These are phyloP conservation scores for Regulus satrapa DNA, from an alignment of 2,113 vertebrate species.

Conservation along the genomic window DNA sequence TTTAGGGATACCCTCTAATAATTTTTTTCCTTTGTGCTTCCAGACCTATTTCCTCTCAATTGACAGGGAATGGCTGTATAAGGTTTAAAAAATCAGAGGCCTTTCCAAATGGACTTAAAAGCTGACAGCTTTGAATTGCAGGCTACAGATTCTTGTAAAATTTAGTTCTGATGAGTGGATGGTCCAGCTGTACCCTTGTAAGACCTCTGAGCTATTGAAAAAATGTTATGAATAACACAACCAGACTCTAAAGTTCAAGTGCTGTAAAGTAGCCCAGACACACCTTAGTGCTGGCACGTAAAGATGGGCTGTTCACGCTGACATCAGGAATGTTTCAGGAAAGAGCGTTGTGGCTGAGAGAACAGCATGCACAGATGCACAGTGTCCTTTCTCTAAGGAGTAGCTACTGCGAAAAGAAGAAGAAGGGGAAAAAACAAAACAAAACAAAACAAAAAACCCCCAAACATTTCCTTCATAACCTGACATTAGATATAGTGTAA, in stretches of 20 bases:
- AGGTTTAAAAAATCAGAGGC: not conserved
- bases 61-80: not conserved
- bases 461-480: not conserved
- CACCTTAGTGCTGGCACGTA: not conserved
- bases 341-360: not conserved
- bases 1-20: not conserved
- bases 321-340: too few relatives aligned
- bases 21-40: not conserved
- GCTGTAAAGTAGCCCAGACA: not conserved
- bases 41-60: not conserved
- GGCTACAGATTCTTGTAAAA: not conserved
- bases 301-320: not conserved
- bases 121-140: not conserved
- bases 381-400: not conserved
- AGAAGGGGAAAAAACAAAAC: not conserved
- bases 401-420: not conserved
- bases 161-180: not conserved
- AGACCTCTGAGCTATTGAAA: not conserved
- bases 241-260: not conserved
- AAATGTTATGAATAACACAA: not conserved
- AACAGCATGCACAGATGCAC: too few relatives aligned
- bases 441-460: rapidly evolving
- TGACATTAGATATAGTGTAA: not conserved
- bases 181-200: not conserved
- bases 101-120: not conserved